Evolutionary conservation across 2,113 vertebrate genomes (phyloP).

Genomic region (Columba livia): DNA sequence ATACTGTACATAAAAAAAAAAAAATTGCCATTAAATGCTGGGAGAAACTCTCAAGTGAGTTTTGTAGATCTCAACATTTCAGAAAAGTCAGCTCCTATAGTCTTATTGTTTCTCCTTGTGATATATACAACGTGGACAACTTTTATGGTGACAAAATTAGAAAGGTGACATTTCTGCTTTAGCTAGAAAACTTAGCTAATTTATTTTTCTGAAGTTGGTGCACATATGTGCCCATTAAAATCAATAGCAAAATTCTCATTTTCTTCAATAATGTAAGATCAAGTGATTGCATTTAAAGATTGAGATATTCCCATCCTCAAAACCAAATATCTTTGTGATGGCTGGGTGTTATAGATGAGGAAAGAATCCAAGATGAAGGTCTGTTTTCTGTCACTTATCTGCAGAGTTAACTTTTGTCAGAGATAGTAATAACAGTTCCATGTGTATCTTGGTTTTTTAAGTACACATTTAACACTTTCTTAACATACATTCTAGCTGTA

Average conservation of each 20-base stretch:
- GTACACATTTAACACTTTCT: background rate
- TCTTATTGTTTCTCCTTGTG: background rate
- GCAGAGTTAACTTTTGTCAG: background rate
- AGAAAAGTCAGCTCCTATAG: background rate
- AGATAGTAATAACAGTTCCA: background rate
- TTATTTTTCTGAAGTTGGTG: background rate
- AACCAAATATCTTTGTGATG: background rate
- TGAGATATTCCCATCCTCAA: background rate
- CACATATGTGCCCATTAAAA: background rate
- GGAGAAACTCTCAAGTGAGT: background rate
- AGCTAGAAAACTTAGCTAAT: background rate
- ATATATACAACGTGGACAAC: background rate
- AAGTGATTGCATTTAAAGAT: background rate
- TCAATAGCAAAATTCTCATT: background rate
- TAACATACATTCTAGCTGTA: fast-evolving
- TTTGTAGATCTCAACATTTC: background rate
- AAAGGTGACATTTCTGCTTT: background rate
- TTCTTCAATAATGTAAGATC: background rate
- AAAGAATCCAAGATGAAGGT: background rate
- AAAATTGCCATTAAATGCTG: background rate
- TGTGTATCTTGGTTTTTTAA: background rate
- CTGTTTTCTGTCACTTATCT: background rate
- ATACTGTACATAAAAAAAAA: background rate
- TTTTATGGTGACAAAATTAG: background rate
- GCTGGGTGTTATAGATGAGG: background rate